Evolutionary conservation across 2,797 vertebrate species (phyloP), one percentile per base, ranked within the genome.

Genomic region (Thunnus albacares): DNA sequence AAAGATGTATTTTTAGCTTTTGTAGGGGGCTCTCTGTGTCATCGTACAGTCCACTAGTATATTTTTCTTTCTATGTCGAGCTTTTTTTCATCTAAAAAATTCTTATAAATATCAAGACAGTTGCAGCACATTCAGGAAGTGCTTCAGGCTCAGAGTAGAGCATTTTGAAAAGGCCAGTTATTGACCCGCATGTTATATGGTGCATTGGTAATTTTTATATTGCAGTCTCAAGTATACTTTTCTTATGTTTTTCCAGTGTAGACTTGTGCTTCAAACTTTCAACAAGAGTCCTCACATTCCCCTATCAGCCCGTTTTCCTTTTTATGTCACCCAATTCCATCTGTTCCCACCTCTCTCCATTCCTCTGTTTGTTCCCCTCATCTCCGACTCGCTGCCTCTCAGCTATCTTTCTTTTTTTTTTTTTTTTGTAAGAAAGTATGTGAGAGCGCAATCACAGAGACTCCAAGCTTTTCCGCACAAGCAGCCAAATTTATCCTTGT

Each of bases 401-500:
- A 70, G 78, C 72, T 86, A 79, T 88, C 66, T 76, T 64, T 65
- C 59, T 77, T 62, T 59, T 75, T 59, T 70, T 76, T 73, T n/a
- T 17, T 20, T 28, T 71, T 74, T 51, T 65, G 35, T 41, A 75
- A 74, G 74, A 90, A 51, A 84, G 83, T 84, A 91, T 90, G 87
- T 85, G 87, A 92, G 90, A 92, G 91, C 77, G 24, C 91, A 94
- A 94, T 95, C 90, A 87, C 53, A 72, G 90, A 93, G 89, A 90
- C 90, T 90, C 88, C 89, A 79, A 86, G 88, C 89, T 93, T 94
- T 93, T 94, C 94, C 91, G 83, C 91, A 90, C 84, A 85, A 90
- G 89, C 83, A 86, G 91, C 92, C 94, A 93, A 89, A 95, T 94
- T 92, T 94, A 94, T 94, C 92, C 88, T 83, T 67, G 92, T 77